Conservation (phyloP, 1,140 invertebrate species). For the Onthophagus taurus region DNA sequence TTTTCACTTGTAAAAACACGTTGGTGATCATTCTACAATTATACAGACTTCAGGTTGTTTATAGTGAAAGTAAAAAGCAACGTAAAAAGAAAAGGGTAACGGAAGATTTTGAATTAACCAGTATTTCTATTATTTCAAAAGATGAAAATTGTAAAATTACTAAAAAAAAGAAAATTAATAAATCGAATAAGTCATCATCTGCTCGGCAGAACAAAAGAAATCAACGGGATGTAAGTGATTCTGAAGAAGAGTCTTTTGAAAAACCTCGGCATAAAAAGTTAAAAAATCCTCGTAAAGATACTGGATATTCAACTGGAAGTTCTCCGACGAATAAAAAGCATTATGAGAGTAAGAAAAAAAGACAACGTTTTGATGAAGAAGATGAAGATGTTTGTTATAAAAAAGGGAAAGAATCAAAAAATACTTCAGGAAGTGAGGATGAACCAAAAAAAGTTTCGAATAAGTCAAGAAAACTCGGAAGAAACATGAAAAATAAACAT, state of each 20-base stretch:
- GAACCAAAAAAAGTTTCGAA: constrained; percentile 18
- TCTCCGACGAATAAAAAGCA: constrained; percentile 38
- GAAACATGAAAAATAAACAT: constrained; percentile 21
- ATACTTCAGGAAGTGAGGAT: constrained; percentile 23
- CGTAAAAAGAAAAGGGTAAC: constrained; percentile 29
- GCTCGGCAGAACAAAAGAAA: constrained; percentile 1
- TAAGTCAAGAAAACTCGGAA: constrained; percentile 15
- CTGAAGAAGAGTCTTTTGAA: constrained; percentile 15
- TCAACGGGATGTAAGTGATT: constrained; percentile 10
- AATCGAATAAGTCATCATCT: neutral
- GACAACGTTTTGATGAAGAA: no score
- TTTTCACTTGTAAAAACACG: constrained; percentile 86
- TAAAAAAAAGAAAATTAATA: constrained; percentile 14
- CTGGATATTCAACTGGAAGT: constrained; percentile 54
- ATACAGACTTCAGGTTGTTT: constrained; percentile 74
- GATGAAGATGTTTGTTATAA: neutral
- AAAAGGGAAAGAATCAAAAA: neutral
- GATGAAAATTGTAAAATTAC: constrained; percentile 31
- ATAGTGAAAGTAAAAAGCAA: constrained; percentile 51
- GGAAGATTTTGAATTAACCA: constrained; percentile 38
- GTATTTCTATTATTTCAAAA: constrained; percentile 51
- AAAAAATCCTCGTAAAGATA: constrained; percentile 45
- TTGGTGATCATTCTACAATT: constrained; percentile 78
- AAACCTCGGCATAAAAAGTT: no score
- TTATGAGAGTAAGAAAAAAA: neutral